phyloP scores from a whole-genome alignment of 2,113 vertebrate genomes.

The Caracal caracal region DNA sequence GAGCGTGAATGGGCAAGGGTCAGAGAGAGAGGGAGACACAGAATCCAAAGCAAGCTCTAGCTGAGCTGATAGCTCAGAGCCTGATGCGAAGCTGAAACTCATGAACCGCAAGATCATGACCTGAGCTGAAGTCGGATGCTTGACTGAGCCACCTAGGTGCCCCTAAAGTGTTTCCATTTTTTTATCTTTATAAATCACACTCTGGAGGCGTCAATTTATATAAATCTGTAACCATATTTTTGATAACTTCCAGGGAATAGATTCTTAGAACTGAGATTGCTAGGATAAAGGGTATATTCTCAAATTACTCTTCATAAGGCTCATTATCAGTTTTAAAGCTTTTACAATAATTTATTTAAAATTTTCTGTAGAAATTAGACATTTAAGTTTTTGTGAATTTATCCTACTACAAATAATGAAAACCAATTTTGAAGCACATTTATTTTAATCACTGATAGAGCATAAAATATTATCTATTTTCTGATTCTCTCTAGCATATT shows the following conservation, averaged over 20 bases:
- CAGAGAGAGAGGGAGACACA: too few species aligned
- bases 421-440: background rate
- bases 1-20: too few species aligned
- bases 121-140: too few species aligned
- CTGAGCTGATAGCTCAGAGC: too few species aligned
- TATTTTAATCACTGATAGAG: background rate
- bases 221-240: background rate
- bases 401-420: background rate
- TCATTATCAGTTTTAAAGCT: background rate
- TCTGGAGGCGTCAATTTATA: background rate
- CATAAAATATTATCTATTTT: background rate
- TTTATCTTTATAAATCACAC: constrained; percentile 30
- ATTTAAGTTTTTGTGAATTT: background rate
- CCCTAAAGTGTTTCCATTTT: background rate
- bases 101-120: too few species aligned
- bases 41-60: too few species aligned
- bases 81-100: too few species aligned
- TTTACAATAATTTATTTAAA: background rate
- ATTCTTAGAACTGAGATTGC: background rate
- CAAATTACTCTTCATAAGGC: background rate
- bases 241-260: background rate
- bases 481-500: background rate
- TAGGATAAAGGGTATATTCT: background rate
- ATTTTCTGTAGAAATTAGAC: background rate
- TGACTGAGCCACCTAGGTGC: too few species aligned